phyloP scores from a whole-genome alignment of 1,140 invertebrate genomes.

The Habropoda laboriosa region DNA sequence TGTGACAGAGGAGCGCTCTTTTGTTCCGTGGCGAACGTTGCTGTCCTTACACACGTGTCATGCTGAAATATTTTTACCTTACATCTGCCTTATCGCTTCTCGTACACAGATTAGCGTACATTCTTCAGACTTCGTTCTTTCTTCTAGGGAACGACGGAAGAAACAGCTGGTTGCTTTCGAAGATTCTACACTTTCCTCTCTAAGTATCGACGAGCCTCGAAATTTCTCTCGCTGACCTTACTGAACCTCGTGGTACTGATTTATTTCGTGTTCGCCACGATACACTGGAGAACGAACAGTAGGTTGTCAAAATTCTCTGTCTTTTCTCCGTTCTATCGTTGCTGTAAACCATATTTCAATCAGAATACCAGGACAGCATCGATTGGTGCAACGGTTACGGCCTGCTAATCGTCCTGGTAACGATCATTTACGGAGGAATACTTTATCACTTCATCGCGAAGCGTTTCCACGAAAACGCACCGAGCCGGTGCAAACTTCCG shows the following conservation, averaged over 20 bases:
- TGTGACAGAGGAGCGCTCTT: too few species aligned
- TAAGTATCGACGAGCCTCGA: constrained; percentile 41
- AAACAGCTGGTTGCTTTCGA: neutral
- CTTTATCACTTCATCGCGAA: constrained; percentile 87
- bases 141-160: constrained; percentile 2
- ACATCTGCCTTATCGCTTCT: neutral
- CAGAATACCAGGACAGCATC: constrained; percentile 52
- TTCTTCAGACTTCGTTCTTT: neutral
- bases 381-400: constrained; percentile 88
- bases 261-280: constrained; percentile 57
- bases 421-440: constrained; percentile 84
- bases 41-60: too few species aligned
- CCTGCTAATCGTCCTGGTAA: constrained; percentile 86
- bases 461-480: constrained; percentile 80
- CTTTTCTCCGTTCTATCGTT: neutral
- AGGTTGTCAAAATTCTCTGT: constrained; percentile 4
- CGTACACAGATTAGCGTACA: neutral
- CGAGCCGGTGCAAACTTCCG: constrained; percentile 61
- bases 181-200: constrained; percentile 17
- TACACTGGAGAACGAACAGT: constrained; percentile 59
- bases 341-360: neutral
- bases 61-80: neutral
- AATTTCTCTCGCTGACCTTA: constrained; percentile 24
- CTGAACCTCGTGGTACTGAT: constrained; percentile 53
- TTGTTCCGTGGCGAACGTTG: too few species aligned